Evolutionary conservation across 92 coral and sea anemone genomes (phyloP), one percentile per base, ranked within the genome.

Genomic region (Siderastrea siderea): DNA sequence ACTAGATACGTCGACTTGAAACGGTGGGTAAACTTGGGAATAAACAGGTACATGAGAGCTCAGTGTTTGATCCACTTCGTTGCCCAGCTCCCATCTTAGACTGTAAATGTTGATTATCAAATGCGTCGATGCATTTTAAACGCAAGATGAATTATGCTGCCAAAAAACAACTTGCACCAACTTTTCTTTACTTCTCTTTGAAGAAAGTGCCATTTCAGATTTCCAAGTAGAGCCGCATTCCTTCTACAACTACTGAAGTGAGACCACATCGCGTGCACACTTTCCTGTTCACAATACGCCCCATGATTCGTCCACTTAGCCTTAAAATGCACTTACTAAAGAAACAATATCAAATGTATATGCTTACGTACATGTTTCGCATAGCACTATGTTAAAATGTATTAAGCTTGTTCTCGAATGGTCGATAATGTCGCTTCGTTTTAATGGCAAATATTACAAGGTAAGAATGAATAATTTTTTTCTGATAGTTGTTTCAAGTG

Each of bases 181-280:
- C 11, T 10, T 13, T 67, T 5, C 3, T 14, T 67, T 49, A 9
- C 9, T 63, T 4, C 43, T 8, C 16, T 12, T 68, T 45, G 11
- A 47, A 68, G 1, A 17, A 19, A 2, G 47, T 44, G 7, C 6
- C 9, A 3, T 12, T 2, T 75, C 17, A 13, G 55, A 1, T 71
- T 53, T 47, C 65, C 2, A 51, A 57, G 50, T 14, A 43, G 80
- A 75, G 47, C 19, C 51, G 54, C 8, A 12, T 26, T 52, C 14
- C 14, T 3, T 14, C 53, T 52, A 51, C 69, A 47, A 61, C 43
- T 50, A 59, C 4, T 55, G 68, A 59, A 5, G 47, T 47, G 69
- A 47, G 38, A 57, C 78, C 12, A 52, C 38, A 82, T 82, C 77
- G 86, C 86, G 70, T 82, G 86, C 68, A 38, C 13, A 1, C 4